Evolutionary conservation across 2,888 invertebrate species (phyloP).

Genomic region (Hirtodrosophila alboralis): DNA sequence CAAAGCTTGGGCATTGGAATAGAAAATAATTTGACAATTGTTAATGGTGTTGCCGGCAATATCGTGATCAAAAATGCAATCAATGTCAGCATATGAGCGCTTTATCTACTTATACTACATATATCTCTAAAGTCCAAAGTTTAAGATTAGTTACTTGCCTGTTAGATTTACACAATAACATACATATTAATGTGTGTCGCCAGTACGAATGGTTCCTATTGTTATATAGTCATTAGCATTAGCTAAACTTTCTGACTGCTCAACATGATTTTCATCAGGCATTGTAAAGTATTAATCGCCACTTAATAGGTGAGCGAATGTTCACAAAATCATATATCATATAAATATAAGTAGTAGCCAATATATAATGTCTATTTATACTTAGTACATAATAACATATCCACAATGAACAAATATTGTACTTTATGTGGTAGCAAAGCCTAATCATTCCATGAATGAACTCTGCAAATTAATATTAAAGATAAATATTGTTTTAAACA

Average conservation of each 20-base stretch:
- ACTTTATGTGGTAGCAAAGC: constrained; percentile 8
- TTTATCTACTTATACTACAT: background rate
- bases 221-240: constrained; percentile 43
- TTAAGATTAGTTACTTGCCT: constrained; percentile 40
- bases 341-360: constrained; percentile 16
- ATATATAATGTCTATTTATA: constrained; percentile 17
- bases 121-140: constrained; percentile 36
- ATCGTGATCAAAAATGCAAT: constrained; percentile 80
- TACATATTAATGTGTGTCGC: constrained; percentile 1
- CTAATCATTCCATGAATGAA: constrained; percentile 49
- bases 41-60: constrained; percentile 73
- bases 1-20: constrained; percentile 49
- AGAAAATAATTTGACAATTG: constrained; percentile 70
- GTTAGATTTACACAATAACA: constrained; percentile 17
- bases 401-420: constrained; percentile 14
- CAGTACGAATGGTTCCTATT: constrained; percentile 58
- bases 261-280: constrained; percentile 29
- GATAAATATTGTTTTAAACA: constrained; percentile 1
- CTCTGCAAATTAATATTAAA: constrained; percentile 18
- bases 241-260: constrained; percentile 50
- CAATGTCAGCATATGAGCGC: constrained; percentile 73
- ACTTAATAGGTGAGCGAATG: constrained; percentile 24
- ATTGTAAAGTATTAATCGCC: constrained; percentile 57
- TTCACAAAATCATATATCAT: constrained; percentile 18
- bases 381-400: constrained; percentile 7